phyloP scores from a whole-genome alignment of 1,140 invertebrate species.

The Amphibalanus amphitrite region DNA sequence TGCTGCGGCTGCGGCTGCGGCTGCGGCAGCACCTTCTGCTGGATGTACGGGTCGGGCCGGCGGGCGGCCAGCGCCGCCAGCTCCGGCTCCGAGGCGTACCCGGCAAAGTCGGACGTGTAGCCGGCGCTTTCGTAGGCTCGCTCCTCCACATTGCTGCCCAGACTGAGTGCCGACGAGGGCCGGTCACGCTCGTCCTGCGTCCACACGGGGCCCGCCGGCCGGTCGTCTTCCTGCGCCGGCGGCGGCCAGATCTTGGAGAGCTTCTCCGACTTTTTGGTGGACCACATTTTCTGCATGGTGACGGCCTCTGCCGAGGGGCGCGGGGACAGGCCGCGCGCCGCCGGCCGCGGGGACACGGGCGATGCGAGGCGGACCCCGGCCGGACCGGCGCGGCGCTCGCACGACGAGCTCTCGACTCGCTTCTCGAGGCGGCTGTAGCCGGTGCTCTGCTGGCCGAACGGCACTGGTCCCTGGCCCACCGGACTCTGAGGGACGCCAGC shows the following conservation, averaged over 20 bases:
- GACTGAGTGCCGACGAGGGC: neutral
- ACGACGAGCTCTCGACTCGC: neutral
- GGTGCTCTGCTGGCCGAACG: neutral
- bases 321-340: neutral
- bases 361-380: neutral
- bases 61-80: conserved; percentile 1
- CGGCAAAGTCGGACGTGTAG: neutral
- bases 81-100: neutral
- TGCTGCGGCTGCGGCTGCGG: too few relatives aligned
- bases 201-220: neutral
- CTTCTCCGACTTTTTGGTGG: neutral
- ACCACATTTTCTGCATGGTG: neutral
- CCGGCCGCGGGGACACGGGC: neutral
- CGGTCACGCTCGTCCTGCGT: neutral
- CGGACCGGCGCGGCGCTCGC: neutral
- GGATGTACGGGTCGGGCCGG: neutral
- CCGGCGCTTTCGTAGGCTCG: neutral
- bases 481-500: too few relatives aligned
- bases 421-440: neutral
- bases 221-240: neutral
- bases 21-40: neutral
- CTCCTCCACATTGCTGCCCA: neutral
- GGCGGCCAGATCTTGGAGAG: conserved; percentile 1
- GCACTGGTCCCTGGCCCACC: neutral
- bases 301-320: neutral